phyloP scores from a whole-genome alignment of 2,888 invertebrate genomes.

The Mythimna vitellina region DNA sequence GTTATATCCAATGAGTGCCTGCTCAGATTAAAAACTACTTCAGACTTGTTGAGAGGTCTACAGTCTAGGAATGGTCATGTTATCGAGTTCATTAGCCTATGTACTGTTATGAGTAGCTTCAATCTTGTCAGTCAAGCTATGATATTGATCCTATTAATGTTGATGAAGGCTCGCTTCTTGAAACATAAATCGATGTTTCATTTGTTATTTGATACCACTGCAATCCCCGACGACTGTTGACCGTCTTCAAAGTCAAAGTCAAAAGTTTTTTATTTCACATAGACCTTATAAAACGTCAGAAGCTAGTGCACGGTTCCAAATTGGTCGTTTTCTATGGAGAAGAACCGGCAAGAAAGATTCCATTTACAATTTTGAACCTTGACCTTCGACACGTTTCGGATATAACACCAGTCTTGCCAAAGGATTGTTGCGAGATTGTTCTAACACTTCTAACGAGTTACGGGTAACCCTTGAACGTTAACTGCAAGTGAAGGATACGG shows the following conservation, averaged over 20 bases:
- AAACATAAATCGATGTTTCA: background rate
- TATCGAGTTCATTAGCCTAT: constrained; percentile 7
- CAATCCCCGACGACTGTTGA: background rate
- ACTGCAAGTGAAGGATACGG: too few relatives aligned
- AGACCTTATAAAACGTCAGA: too few relatives aligned
- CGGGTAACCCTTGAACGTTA: too few relatives aligned
- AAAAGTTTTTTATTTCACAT: too few relatives aligned
- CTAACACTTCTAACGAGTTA: too few relatives aligned
- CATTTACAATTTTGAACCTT: background rate
- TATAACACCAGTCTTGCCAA: too few relatives aligned
- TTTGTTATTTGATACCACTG: background rate
- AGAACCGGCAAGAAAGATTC: too few relatives aligned
- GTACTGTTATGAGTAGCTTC: background rate
- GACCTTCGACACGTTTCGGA: background rate
- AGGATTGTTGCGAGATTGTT: too few relatives aligned
- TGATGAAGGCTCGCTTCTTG: background rate
- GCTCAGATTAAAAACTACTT: background rate
- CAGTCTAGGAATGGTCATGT: background rate
- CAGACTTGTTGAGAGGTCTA: background rate
- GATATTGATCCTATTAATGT: too few relatives aligned
- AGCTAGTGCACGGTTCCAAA: too few relatives aligned
- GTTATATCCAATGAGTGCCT: background rate
- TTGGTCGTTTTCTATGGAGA: too few relatives aligned
- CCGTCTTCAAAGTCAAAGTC: too few relatives aligned
- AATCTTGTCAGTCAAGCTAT: background rate